Base-by-base conservation (phyloP, 2,113 vertebrate genomes). In the Atlantisia rogersi region DNA sequence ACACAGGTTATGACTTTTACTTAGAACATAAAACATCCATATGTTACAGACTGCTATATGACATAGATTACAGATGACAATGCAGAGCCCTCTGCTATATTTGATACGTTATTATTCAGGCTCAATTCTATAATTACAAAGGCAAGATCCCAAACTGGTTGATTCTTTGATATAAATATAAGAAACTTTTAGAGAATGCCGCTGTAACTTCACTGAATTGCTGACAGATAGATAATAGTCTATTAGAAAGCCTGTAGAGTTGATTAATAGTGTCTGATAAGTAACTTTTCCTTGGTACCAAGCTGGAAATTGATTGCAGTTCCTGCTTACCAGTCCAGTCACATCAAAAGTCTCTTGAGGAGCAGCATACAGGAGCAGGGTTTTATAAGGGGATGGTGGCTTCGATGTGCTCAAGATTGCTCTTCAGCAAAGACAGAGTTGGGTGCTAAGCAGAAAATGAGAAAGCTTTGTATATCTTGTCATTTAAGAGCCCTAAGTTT, bases 211-310 rank as follows among this genome's bases (percentile, higher is more conserved):
- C 44, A 62, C 40, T 79, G 87, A 94, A 88, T 82, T 70, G 22
- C 89, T 96, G 94, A 85, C 86, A 90, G 85, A 80, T 84, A 95
- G 80, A 80, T 89, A 92, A 92, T 25, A 85, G 71, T 95, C 85
- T 96, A 56, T 94, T 60, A 88, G 62, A 81, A 75, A 96, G 40
- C 50, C 48, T 63, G 59, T 42, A 60, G 85, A 79, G 31, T 82
- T 97, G 95, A 95, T 95, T 95, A 96, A 90, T 93, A 94, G 90
- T 86, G 76, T 75, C 74, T 84, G 78, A 96, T 95, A 97, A 96
- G 86, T 94, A 94, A 93, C 84, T 96, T 95, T 97, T 95, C 70
- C 81, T 69, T 83, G 70, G n/a, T 85, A 90, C 85, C 88, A 91
- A 37, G 79, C 84, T 95, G 58, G 75, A 95, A 97, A 95, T 96